Conservation (phyloP, 2,797 vertebrate species). For the Scyliorhinus canicula region DNA sequence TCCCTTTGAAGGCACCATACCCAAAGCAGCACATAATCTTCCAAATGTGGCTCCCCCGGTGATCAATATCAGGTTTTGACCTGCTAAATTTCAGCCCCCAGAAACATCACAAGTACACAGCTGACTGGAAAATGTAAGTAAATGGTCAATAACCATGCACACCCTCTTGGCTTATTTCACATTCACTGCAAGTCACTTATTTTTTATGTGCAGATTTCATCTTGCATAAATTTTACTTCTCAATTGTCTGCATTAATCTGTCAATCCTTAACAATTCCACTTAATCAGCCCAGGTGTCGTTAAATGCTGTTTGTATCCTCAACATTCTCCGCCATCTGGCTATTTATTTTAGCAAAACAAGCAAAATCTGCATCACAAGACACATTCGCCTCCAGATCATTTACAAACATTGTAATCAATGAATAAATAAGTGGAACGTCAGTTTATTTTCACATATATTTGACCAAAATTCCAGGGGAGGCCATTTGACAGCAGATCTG, state of each 20-base stretch:
- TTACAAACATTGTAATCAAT: neutral
- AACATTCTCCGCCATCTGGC: neutral
- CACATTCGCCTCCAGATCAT: neutral
- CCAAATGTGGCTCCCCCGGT: neutral
- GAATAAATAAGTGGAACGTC: neutral
- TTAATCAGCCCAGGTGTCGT: neutral
- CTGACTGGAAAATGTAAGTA: neutral
- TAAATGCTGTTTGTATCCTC: neutral
- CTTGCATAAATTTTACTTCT: neutral
- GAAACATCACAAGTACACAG: neutral
- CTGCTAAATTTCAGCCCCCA: neutral
- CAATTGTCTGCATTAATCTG: neutral
- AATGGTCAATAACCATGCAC: neutral
- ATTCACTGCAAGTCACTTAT: neutral
- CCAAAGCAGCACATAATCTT: neutral
- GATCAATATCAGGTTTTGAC: neutral
- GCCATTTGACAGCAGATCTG: neutral
- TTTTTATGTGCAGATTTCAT: neutral
- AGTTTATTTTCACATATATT: neutral
- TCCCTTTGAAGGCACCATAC: neutral
- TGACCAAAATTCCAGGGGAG: neutral
- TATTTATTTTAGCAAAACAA: neutral
- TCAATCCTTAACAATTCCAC: neutral
- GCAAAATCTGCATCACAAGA: neutral
- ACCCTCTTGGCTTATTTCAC: neutral